Evolutionary conservation across 2,888 invertebrate genomes (phyloP).

Genomic region (Heteromyza rotundicornis): DNA sequence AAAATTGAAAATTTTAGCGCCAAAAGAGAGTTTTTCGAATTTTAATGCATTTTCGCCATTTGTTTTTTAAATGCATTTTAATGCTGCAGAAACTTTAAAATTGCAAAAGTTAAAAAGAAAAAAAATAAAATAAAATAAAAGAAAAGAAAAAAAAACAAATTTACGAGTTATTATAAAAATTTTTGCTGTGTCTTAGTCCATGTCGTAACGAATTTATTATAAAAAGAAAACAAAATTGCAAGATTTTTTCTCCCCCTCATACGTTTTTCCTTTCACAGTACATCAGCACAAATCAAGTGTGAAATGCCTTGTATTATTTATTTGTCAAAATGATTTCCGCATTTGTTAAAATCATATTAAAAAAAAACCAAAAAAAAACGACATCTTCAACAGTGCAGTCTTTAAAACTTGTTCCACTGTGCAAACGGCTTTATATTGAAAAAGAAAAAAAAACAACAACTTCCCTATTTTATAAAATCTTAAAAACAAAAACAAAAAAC

Average conservation of each 20-base stretch:
- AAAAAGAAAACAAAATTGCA: slow-evolving; percentile 29
- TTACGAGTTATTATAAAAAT: slow-evolving; percentile 39
- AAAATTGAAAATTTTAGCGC: slow-evolving; percentile 32
- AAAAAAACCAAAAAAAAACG: slow-evolving; percentile 24
- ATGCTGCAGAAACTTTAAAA: slow-evolving; percentile 31
- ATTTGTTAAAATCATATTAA: too few relatives aligned
- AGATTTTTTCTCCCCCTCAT: slow-evolving; percentile 1
- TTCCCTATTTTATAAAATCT: slow-evolving; percentile 2
- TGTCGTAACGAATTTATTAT: slow-evolving; percentile 62
- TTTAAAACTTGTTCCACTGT: neutral
- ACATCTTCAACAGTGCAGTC: neutral
- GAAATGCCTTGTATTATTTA: neutral
- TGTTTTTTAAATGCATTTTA: slow-evolving; percentile 27
- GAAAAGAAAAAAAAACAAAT: slow-evolving; percentile 20
- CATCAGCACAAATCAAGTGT: slow-evolving; percentile 1
- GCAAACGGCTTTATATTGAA: slow-evolving; percentile 29
- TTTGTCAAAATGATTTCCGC: slow-evolving; percentile 6
- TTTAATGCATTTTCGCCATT: slow-evolving; percentile 10
- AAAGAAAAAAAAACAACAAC: slow-evolving; percentile 11
- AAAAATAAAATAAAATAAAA: slow-evolving; percentile 17
- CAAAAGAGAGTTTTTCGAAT: neutral
- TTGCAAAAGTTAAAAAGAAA: neutral
- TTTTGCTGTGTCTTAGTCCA: slow-evolving; percentile 64
- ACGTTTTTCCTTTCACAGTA: neutral
- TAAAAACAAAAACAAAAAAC: slow-evolving; percentile 4